Base-by-base conservation (phyloP, 2,113 vertebrate genomes). In the Sphyrna mokarran region DNA sequence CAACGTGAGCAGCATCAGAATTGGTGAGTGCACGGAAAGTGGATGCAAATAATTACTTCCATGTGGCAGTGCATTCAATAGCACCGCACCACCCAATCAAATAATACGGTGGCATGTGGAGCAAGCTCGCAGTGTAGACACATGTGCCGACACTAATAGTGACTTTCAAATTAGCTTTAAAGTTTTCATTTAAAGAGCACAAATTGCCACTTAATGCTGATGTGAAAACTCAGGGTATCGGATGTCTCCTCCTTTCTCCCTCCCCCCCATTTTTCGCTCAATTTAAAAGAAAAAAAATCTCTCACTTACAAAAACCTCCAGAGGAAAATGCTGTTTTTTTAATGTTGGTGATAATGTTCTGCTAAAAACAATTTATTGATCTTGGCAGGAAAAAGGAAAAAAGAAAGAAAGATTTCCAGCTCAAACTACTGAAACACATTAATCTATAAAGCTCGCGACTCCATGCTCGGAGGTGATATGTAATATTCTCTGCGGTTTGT, bases 401-500 rank as follows among this genome's bases (percentile, higher is more conserved):
- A 96, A 96, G 97, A 96, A 96, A 97, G 96, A 97, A 96, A 96
- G 86, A 96, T 96, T 97, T 97, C 96, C 96, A 94, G 63, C 96
- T 97, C 96, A 76, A 95, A 96, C 97, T 97, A 97, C 96, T 97
- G 97, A 97, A 97, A 97, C 95, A 96, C 94, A 96, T 96, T 97
- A 97, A 98, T 98, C 98, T 96, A 98, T 98, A 98, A 97, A 97
- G n/a, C 96, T 0, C 95, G 97, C 96, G 97, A 97, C 98, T 97
- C 97, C 96, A 83, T 96, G 96, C 96, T 97, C 97, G 97, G 97
- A 96, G 96, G 97, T 97, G 98, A 98, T 97, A 98, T 97, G 97
- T 96, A 98, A 97, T 97, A 98, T 97, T 97, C 97, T 96, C 96
- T 98, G 98, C 68, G 98, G 98, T 98, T 98, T 98, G 8, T 97